Conservation (phyloP, 2,797 vertebrate genomes). For the Nyctalus aviator region DNA sequence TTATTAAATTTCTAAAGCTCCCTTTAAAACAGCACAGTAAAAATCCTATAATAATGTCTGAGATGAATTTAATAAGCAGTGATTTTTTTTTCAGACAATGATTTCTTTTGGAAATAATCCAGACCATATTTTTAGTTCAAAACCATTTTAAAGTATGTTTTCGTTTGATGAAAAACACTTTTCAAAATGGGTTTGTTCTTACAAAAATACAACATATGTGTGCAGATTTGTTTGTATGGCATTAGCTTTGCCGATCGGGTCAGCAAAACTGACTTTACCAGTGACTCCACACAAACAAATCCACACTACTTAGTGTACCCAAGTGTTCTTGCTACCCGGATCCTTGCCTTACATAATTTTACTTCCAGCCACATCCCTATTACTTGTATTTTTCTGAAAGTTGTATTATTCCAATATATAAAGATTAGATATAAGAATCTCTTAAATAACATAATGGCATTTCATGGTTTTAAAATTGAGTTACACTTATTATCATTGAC, state of each 20-base stretch:
- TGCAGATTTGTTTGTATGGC: background rate
- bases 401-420: background rate
- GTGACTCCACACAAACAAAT: background rate
- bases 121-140: background rate
- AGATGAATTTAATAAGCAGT: conserved; percentile 53
- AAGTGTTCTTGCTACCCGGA: background rate
- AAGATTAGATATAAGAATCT: background rate
- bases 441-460: background rate
- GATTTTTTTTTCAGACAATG: conserved; percentile 39
- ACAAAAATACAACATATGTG: background rate
- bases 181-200: background rate
- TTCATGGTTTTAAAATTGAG: background rate
- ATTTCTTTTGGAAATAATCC: background rate
- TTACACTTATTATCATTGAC: background rate
- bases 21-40: background rate
- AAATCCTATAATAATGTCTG: conserved; percentile 32
- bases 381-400: background rate
- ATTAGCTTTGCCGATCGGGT: background rate
- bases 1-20: conserved; percentile 65
- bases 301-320: background rate
- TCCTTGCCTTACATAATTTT: background rate
- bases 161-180: background rate
- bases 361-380: background rate
- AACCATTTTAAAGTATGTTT: background rate
- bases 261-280: background rate